These are phyloP conservation scores for Misgurnus mizolepis DNA, from an alignment of 2,113 vertebrate genomes.

Conservation along the genomic window DNA sequence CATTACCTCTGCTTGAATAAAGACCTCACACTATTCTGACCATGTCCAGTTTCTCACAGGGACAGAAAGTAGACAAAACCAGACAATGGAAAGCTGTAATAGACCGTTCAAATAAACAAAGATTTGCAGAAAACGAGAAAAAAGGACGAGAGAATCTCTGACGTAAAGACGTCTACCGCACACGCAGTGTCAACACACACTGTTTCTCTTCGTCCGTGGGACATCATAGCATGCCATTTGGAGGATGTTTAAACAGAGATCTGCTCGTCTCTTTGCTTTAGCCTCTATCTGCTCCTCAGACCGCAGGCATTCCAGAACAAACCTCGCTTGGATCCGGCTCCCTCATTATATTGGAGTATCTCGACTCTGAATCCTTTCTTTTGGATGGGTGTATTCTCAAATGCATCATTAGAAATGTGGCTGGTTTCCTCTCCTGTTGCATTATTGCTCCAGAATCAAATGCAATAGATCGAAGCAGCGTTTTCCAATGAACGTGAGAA, in stretches of 20 bases:
- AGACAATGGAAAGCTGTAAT: constrained; percentile 55
- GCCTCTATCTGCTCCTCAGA: constrained; percentile 38
- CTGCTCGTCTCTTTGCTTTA: constrained; percentile 47
- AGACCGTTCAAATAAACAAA: constrained; percentile 54
- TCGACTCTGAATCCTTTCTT: constrained; percentile 16
- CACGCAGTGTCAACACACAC: constrained; percentile 60
- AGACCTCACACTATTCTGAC: constrained; percentile 46
- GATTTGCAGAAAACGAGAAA: constrained; percentile 38
- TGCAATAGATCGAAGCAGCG: neutral
- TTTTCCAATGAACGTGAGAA: neutral
- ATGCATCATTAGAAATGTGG: constrained; percentile 11
- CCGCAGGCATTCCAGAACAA: constrained; percentile 36
- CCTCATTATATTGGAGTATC: constrained; percentile 7
- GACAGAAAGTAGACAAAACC: constrained; percentile 53
- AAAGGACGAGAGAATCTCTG: constrained; percentile 48
- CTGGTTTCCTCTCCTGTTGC: neutral
- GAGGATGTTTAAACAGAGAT: constrained; percentile 56
- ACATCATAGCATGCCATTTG: constrained; percentile 37
- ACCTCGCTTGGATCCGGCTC: constrained; percentile 12
- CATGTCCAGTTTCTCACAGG: constrained; percentile 34
- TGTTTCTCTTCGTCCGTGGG: constrained; percentile 53
- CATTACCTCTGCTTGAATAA: neutral
- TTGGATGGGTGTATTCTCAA: constrained; percentile 25
- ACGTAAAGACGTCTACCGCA: constrained; percentile 58
- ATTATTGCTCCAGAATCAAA: constrained; percentile 14